Conservation (phyloP, 2,113 vertebrate species). For the Odobenus rosmarus region DNA sequence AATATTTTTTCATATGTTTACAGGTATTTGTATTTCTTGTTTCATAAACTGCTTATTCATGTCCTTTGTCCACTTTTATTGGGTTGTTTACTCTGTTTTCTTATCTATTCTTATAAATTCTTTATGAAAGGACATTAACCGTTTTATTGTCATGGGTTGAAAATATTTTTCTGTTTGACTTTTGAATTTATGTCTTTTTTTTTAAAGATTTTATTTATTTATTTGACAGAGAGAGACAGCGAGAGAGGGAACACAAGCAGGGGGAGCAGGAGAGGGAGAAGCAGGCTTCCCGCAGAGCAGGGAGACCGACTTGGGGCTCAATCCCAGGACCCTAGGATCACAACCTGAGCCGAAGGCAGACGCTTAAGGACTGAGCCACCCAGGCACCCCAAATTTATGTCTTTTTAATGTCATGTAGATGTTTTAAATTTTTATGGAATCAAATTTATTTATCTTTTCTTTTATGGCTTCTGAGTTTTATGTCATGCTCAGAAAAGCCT, state of each 20-base stretch:
- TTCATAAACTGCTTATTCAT: neutral
- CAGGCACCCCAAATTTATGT: neutral
- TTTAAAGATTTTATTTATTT: too few relatives aligned
- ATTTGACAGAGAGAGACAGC: too few relatives aligned
- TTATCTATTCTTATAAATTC: neutral
- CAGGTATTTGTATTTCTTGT: conserved; percentile 33
- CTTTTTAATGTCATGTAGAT: conserved; percentile 17
- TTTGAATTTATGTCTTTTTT: conserved; percentile 35
- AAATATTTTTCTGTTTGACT: conserved; percentile 19
- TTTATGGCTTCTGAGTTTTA: conserved; percentile 31
- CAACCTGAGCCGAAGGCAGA: too few relatives aligned
- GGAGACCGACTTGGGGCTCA: too few relatives aligned
- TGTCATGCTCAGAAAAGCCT: neutral
- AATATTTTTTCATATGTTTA: neutral
- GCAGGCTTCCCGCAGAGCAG: too few relatives aligned
- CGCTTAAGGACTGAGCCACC: too few relatives aligned
- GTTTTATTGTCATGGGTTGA: neutral
- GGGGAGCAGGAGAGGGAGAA: too few relatives aligned
- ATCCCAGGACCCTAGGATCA: too few relatives aligned
- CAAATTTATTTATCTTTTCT: conserved; percentile 5
- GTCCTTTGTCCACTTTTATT: neutral
- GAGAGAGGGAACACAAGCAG: too few relatives aligned
- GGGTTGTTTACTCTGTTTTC: neutral
- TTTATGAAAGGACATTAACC: conserved; percentile 16
- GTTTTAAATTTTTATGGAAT: conserved; percentile 17